These are phyloP conservation scores for Propithecus coquereli DNA, from an alignment of 2,113 vertebrate species.

Conservation along the genomic window DNA sequence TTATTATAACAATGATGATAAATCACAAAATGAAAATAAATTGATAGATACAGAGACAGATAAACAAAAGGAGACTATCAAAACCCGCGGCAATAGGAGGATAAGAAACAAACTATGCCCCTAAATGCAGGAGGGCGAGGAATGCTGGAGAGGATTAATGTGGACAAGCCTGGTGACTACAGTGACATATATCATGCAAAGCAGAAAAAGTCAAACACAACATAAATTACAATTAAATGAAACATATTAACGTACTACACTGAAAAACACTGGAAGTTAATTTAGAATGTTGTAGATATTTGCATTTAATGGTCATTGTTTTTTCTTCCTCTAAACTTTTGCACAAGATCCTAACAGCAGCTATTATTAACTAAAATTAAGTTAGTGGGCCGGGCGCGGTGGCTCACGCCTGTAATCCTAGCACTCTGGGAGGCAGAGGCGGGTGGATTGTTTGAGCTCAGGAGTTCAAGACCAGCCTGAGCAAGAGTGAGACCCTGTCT, in stretches of 20 bases:
- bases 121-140: neutral
- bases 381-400: too few species aligned
- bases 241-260: neutral
- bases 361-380: neutral
- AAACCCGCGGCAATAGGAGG: neutral
- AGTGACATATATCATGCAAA: rapidly evolving
- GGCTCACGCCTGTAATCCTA: too few species aligned
- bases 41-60: neutral
- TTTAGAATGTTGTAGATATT: neutral
- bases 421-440: too few species aligned
- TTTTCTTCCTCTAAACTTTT: neutral
- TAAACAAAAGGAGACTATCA: neutral
- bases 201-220: neutral
- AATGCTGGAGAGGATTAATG: neutral
- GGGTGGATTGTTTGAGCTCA: too few species aligned
- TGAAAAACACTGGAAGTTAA: neutral
- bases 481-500: too few species aligned
- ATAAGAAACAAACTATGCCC: neutral
- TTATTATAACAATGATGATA: neutral
- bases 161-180: rapidly evolving
- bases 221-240: neutral
- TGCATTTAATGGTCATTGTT: neutral
- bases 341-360: neutral
- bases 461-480: too few species aligned
- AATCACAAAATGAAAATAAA: neutral